phyloP scores from a whole-genome alignment of 2,797 vertebrate species.

The Buphagus erythrorhynchus region DNA sequence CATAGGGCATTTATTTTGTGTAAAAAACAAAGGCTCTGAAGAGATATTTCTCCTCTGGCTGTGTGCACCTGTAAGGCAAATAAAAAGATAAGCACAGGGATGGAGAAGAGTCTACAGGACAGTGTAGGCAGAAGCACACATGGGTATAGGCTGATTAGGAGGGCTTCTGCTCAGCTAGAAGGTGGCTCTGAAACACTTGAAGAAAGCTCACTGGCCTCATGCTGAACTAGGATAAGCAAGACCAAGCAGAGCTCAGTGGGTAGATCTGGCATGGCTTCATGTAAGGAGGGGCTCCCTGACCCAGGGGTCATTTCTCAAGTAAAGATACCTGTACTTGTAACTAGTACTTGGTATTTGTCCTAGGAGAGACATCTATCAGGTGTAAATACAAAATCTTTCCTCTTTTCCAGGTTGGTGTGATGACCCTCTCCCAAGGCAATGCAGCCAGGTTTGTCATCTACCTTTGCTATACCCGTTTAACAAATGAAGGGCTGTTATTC shows the following conservation, averaged over 20 bases:
- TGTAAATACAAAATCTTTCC: not conserved
- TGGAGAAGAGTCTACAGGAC: not conserved
- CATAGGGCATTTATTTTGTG: not conserved
- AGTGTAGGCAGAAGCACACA: not conserved
- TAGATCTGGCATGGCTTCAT: not conserved
- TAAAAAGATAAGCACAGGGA: not conserved
- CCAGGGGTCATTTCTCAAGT: no score
- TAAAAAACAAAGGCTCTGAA: not conserved
- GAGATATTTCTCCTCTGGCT: not conserved
- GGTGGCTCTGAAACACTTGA: not conserved
- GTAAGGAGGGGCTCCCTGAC: accelerated
- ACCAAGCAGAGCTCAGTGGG: not conserved
- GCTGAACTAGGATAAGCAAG: not conserved
- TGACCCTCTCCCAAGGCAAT: not conserved
- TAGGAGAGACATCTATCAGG: not conserved
- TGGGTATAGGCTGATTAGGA: not conserved
- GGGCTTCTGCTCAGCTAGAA: not conserved
- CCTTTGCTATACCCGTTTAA: not conserved
- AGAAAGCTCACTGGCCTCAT: not conserved
- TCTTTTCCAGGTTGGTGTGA: not conserved
- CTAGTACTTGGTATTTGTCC: not conserved
- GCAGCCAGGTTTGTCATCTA: not conserved
- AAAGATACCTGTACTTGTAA: not conserved
- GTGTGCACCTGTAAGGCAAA: not conserved
- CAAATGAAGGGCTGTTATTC: not conserved